phyloP scores from a whole-genome alignment of 2,113 vertebrate species.

The Ictalurus furcatus region DNA sequence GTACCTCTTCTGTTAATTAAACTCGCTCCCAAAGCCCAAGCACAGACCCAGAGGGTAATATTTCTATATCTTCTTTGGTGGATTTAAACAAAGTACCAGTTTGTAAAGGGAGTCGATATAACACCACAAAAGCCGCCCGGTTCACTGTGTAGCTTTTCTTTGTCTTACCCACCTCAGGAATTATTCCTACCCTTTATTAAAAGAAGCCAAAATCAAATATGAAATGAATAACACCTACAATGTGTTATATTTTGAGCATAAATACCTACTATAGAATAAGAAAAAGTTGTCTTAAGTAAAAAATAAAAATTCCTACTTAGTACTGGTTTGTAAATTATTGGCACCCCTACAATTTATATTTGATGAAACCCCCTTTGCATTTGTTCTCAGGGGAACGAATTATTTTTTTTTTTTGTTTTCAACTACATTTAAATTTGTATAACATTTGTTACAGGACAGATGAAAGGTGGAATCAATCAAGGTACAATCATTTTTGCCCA shows the following conservation, averaged over 20 bases:
- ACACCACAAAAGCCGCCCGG: not conserved
- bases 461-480: not conserved
- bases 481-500: not conserved
- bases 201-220: not conserved
- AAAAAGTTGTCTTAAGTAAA: not conserved
- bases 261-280: not conserved
- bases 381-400: not conserved
- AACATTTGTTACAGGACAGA: not conserved
- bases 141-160: slow-evolving; percentile 11
- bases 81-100: slow-evolving; percentile 18
- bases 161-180: slow-evolving; percentile 3
- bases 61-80: slow-evolving; percentile 41
- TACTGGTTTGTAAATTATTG: not conserved
- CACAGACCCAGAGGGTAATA: slow-evolving; percentile 14
- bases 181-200: not conserved
- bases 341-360: not conserved
- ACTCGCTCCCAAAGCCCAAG: not conserved
- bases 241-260: not conserved
- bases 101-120: slow-evolving; percentile 32
- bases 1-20: slow-evolving; percentile 22
- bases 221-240: not conserved
- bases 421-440: not conserved
- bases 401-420: not conserved
- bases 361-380: not conserved
- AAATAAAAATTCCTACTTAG: not conserved